Evolutionary conservation across 2,888 invertebrate species (phyloP).

Genomic region (Herminia tarsipennalis): DNA sequence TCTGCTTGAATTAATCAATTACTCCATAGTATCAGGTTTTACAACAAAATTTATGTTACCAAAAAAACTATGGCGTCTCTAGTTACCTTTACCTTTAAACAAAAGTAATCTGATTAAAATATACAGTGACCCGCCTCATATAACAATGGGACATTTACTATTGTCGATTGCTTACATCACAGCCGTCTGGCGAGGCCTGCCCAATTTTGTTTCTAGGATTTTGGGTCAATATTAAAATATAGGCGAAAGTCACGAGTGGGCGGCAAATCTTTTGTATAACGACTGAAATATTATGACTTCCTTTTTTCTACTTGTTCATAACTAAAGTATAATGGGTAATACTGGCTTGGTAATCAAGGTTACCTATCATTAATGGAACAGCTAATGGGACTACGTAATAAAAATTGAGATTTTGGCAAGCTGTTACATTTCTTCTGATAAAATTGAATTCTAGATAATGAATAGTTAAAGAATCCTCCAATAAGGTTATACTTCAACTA

Average conservation of each 20-base stretch:
- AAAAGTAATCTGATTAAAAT: slow-evolving; percentile 11
- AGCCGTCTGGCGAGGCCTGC: slow-evolving; percentile 26
- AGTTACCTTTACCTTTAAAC: slow-evolving; percentile 3
- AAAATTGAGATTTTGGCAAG: too few species aligned
- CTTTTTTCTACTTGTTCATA: too few species aligned
- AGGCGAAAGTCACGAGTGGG: slow-evolving; percentile 31
- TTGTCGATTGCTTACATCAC: slow-evolving; percentile 27
- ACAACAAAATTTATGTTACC: background rate
- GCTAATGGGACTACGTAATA: too few species aligned
- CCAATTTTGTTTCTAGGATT: slow-evolving; percentile 40
- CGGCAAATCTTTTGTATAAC: slow-evolving; percentile 2
- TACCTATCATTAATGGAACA: too few species aligned
- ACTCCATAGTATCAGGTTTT: background rate
- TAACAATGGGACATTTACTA: slow-evolving; percentile 34
- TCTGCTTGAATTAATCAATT: too few species aligned
- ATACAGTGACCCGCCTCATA: slow-evolving; percentile 10
- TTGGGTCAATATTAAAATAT: slow-evolving; percentile 42
- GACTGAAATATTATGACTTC: too few species aligned
- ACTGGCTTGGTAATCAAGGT: too few species aligned
- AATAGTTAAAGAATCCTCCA: too few species aligned
- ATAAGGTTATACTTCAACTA: too few species aligned
- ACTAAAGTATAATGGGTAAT: too few species aligned
- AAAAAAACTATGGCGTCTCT: background rate
- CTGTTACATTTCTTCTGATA: too few species aligned
- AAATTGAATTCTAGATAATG: too few species aligned